These are phyloP conservation scores for Drosophila guanche DNA, from an alignment of 1,140 invertebrate species.

Conservation along the genomic window DNA sequence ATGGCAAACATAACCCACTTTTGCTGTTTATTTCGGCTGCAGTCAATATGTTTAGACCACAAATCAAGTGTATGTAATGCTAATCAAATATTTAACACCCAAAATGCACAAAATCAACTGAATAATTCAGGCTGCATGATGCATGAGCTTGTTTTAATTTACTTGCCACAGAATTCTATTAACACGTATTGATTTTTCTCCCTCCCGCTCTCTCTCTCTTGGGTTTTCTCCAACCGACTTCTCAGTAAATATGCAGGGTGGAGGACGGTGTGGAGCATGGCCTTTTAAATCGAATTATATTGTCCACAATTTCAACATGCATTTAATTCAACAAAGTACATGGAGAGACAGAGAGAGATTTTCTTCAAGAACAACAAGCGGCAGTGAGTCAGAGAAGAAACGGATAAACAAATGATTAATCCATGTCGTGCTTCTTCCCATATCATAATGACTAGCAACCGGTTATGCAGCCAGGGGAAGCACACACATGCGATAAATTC, in stretches of 20 bases:
- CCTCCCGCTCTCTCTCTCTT: not conserved
- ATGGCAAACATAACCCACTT: slow-evolving; percentile 74
- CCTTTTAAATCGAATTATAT: slow-evolving; percentile 40
- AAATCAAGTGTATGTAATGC: slow-evolving; percentile 49
- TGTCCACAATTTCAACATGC: slow-evolving; percentile 25
- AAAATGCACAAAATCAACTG: slow-evolving; percentile 27
- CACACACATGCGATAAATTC: slow-evolving; percentile 28
- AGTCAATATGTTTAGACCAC: slow-evolving; percentile 11
- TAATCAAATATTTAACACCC: slow-evolving; percentile 42
- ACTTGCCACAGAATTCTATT: slow-evolving; percentile 67
- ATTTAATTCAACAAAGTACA: slow-evolving; percentile 24
- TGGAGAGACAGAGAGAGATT: not conserved
- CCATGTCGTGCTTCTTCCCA: not conserved
- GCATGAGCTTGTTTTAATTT: slow-evolving; percentile 41
- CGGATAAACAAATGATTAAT: slow-evolving; percentile 40
- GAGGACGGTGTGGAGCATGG: slow-evolving; percentile 30
- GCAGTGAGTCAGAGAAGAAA: slow-evolving; percentile 26
- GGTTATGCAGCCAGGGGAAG: slow-evolving; percentile 15
- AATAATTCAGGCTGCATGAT: slow-evolving; percentile 26
- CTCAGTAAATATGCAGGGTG: slow-evolving; percentile 37
- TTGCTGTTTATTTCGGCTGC: slow-evolving; percentile 8
- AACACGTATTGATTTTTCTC: slow-evolving; percentile 75
- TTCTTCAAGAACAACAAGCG: slow-evolving; percentile 2
- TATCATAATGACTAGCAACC: slow-evolving; percentile 34
- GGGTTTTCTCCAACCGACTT: slow-evolving; percentile 40